These are phyloP conservation scores for Lasioglossum zephyrum DNA, from an alignment of 2,888 invertebrate genomes.

Conservation along the genomic window DNA sequence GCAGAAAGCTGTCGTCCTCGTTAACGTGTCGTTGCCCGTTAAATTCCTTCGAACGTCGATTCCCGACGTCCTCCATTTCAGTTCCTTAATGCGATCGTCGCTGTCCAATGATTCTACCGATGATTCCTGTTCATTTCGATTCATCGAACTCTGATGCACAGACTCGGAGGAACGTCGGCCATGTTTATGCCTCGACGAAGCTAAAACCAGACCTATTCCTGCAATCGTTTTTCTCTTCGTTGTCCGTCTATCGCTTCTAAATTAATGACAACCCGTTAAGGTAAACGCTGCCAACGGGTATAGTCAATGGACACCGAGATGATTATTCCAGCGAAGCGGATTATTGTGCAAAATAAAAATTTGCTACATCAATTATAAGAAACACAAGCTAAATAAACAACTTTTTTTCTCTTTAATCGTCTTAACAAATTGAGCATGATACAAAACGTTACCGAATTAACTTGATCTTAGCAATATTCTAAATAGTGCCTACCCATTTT, in stretches of 20 bases:
- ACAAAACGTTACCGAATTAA: no score
- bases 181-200: conserved; percentile 7
- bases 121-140: not conserved
- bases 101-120: not conserved
- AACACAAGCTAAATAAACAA: no score
- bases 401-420: no score
- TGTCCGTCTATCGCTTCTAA: not conserved
- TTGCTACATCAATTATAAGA: no score
- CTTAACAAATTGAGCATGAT: no score
- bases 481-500: no score
- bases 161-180: not conserved
- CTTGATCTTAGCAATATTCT: no score
- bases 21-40: conserved; percentile 61
- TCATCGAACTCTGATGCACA: not conserved
- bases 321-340: no score
- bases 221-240: not conserved
- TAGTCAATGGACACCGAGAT: no score
- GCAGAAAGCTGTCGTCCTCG: conserved; percentile 53
- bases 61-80: conserved; percentile 11
- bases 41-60: conserved; percentile 34
- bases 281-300: not conserved
- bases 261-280: conserved; percentile 41
- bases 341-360: no score
- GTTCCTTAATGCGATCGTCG: not conserved
- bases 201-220: conserved; percentile 18